Conservation (phyloP, 2,888 invertebrate species). For the Nemoura dubitans region DNA sequence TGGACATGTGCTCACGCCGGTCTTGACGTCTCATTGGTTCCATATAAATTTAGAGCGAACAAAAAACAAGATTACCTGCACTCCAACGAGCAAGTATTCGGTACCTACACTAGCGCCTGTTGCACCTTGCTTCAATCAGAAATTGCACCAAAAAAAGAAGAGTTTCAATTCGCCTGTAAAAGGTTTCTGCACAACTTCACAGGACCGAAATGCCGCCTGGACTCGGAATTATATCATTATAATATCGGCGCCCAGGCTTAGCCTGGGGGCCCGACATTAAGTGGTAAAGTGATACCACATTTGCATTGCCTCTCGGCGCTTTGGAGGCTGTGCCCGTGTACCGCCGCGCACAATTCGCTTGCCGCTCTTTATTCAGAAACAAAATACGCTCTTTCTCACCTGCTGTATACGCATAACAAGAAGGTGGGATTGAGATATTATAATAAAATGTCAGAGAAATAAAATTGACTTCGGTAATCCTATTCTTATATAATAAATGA, state of each 20-base stretch:
- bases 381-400: not conserved
- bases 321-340: not conserved
- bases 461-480: not conserved
- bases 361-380: not conserved
- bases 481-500: constrained; percentile 21
- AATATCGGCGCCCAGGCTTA: not conserved
- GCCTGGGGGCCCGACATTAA: not conserved
- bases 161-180: not conserved
- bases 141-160: not conserved
- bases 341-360: not conserved
- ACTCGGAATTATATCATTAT: constrained; percentile 4
- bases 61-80: not conserved
- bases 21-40: too few relatives aligned
- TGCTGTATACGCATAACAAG: not conserved
- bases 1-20: too few relatives aligned
- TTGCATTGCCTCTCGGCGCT: not conserved
- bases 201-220: not conserved
- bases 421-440: constrained; percentile 4
- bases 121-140: not conserved
- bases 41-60: too few relatives aligned
- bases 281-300: not conserved
- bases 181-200: constrained; percentile 12
- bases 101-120: not conserved
- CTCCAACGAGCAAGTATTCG: not conserved
- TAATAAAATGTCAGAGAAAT: constrained; percentile 5